Evolutionary conservation across 1,140 invertebrate genomes (phyloP).

Genomic region (Aphaenogaster rudis): DNA sequence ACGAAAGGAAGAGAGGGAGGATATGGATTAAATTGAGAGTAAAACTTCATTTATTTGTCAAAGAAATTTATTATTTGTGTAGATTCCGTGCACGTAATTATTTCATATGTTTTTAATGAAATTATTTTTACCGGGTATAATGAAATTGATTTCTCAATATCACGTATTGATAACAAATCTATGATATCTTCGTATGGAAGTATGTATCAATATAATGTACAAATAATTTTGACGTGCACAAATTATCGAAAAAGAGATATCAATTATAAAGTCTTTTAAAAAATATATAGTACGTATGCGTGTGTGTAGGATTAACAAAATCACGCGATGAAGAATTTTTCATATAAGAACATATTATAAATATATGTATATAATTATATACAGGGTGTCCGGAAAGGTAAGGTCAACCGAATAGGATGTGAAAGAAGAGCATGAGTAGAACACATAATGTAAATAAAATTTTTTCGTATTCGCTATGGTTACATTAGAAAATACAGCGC

Average conservation of each 20-base stretch:
- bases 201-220: neutral
- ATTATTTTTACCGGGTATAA: neutral
- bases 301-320: neutral
- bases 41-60: neutral
- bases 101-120: constrained; percentile 4
- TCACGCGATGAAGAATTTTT: too few relatives aligned
- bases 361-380: too few relatives aligned
- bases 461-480: too few relatives aligned
- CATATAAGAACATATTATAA: too few relatives aligned
- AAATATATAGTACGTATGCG: neutral
- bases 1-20: too few relatives aligned
- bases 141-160: constrained; percentile 19
- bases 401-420: too few relatives aligned
- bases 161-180: neutral
- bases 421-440: too few relatives aligned
- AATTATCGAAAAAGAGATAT: neutral
- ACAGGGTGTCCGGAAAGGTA: too few relatives aligned
- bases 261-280: constrained; percentile 8
- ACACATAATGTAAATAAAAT: too few relatives aligned
- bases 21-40: constrained; percentile 1
- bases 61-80: constrained; percentile 24
- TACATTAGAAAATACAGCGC: too few relatives aligned
- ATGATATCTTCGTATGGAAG: neutral
- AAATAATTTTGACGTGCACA: neutral
- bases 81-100: neutral